Percentiles rank a stretch among this genome's conserved stretches.
Evolutionary conservation across 2,797 vertebrate genomes (phyloP).

Genomic region (Chloroceryle inda): DNA sequence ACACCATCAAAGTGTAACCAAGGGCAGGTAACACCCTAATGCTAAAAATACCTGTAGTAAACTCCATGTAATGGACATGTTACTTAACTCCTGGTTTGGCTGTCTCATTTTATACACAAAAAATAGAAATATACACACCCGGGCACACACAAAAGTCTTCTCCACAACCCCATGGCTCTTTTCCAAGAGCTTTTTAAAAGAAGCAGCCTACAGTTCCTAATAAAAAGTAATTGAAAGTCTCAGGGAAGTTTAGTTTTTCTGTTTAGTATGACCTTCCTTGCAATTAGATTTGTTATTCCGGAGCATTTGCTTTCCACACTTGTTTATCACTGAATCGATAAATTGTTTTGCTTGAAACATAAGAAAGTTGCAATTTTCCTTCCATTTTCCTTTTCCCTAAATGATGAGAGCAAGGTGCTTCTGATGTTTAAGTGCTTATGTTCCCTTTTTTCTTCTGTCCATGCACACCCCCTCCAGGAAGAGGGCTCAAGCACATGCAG

Average conservation of each 20-base stretch:
- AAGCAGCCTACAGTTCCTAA: slow-evolving; percentile 54
- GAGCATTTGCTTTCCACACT: slow-evolving; percentile 10
- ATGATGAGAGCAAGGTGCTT: background rate
- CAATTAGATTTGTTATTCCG: slow-evolving; percentile 37
- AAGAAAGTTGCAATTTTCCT: background rate
- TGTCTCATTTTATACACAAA: background rate
- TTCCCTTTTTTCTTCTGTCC: background rate
- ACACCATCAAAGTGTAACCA: background rate
- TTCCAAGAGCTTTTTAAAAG: slow-evolving; percentile 54
- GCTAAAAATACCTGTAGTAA: background rate
- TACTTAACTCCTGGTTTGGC: background rate
- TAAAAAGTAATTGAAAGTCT: slow-evolving; percentile 66
- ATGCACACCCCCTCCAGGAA: background rate
- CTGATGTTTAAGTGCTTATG: background rate
- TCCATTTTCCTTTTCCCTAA: background rate
- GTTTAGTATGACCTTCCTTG: slow-evolving; percentile 27
- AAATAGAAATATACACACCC: background rate
- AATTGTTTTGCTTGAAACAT: background rate
- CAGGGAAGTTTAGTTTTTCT: slow-evolving; percentile 13
- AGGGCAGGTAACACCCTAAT: background rate
- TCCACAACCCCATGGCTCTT: background rate
- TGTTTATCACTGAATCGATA: background rate
- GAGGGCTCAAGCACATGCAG: background rate
- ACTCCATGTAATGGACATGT: background rate
- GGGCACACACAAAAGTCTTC: background rate